Conservation (phyloP, 2,888 invertebrate species). For the Arrhopalites spinosus region DNA sequence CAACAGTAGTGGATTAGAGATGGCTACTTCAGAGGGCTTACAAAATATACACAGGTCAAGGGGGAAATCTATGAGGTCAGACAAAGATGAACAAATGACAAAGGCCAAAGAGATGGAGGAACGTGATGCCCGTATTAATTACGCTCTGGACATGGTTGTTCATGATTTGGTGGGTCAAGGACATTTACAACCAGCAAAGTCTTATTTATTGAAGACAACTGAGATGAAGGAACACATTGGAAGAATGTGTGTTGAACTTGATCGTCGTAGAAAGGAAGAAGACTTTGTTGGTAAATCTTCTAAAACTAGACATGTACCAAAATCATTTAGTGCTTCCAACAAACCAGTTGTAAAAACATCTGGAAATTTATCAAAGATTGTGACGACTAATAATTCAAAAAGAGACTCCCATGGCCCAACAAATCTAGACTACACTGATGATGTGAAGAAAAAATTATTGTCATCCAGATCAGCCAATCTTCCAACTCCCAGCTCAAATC, state of each 20-base stretch:
- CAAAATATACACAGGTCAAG: no score
- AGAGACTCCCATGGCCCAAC: background rate
- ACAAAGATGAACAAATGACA: constrained; percentile 9
- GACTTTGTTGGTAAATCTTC: background rate
- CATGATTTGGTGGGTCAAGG: constrained; percentile 40
- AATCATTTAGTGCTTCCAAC: background rate
- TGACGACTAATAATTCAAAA: background rate
- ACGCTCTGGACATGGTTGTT: constrained; percentile 46
- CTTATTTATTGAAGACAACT: constrained; percentile 38
- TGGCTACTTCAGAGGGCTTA: no score
- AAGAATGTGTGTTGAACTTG: constrained; percentile 37
- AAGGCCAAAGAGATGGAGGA: constrained; percentile 21
- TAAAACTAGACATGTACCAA: background rate
- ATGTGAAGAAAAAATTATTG: background rate
- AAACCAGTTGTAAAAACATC: background rate
- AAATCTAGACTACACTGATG: background rate
- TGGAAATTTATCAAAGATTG: background rate
- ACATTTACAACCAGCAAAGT: constrained; percentile 41
- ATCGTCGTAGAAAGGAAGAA: constrained; percentile 21
- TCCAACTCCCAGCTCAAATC: background rate
- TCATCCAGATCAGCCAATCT: background rate
- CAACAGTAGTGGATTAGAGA: no score
- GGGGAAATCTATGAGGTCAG: background rate
- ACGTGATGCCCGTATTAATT: constrained; percentile 40
- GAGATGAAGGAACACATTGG: constrained; percentile 49